Evolutionary conservation across 2,888 invertebrate species (phyloP).

Genomic region (Rotaria macrura): DNA sequence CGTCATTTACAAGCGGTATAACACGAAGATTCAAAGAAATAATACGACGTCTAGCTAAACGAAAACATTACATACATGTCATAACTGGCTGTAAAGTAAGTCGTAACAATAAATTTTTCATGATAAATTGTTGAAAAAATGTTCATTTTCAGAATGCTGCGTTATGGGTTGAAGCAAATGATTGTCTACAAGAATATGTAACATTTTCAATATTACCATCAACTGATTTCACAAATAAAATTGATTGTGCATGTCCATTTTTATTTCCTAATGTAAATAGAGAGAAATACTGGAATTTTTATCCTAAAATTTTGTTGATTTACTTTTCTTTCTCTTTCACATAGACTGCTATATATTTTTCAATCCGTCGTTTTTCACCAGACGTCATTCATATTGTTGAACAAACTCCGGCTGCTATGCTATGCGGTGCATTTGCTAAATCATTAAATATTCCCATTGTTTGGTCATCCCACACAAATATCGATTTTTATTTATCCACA

Average conservation of each 20-base stretch:
- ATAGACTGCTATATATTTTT: constrained; percentile 25
- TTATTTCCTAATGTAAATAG: constrained; percentile 26
- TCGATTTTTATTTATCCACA: constrained; percentile 30
- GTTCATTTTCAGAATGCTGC: background rate
- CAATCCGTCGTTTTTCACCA: constrained; percentile 30
- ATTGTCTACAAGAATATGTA: background rate
- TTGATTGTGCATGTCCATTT: constrained; percentile 33
- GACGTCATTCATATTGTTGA: constrained; percentile 32
- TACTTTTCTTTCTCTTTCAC: background rate
- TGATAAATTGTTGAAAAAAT: background rate
- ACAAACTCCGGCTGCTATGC: constrained; percentile 30
- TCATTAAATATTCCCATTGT: constrained; percentile 32
- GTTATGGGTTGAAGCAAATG: constrained; percentile 1
- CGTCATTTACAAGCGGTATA: constrained; percentile 33
- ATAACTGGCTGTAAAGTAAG: constrained; percentile 32
- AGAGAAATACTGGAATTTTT: too few relatives aligned
- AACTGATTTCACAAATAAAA: constrained; percentile 28
- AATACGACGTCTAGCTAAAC: constrained; percentile 24
- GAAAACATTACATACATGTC: constrained; percentile 24
- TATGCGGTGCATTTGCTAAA: constrained; percentile 24
- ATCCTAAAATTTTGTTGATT: background rate
- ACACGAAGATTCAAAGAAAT: constrained; percentile 33
- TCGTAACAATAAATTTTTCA: too few relatives aligned
- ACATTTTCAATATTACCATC: constrained; percentile 28
- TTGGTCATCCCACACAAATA: constrained; percentile 32